These are phyloP conservation scores for Chrysomela aeneicollis DNA, from an alignment of 2,888 invertebrate genomes.

Conservation along the genomic window DNA sequence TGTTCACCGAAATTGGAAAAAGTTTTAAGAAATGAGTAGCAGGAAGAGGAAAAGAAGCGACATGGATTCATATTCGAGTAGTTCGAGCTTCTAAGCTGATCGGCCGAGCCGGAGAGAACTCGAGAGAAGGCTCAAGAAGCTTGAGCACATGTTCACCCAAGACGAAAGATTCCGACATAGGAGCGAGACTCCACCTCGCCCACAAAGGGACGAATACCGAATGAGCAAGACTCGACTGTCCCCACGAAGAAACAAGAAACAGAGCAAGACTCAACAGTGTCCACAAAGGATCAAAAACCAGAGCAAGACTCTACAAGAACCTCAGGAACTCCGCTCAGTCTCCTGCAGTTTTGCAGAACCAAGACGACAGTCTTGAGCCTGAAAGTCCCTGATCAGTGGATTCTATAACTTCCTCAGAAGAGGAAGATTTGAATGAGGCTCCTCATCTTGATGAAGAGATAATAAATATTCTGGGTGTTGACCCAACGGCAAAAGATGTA, in stretches of 20 bases:
- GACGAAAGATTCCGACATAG: neutral
- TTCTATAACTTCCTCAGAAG: too few relatives aligned
- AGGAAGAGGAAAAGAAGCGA: neutral
- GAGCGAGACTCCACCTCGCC: neutral
- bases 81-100: neutral
- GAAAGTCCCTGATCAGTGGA: too few relatives aligned
- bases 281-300: neutral
- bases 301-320: neutral
- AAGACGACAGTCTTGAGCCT: too few relatives aligned
- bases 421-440: neutral
- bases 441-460: neutral
- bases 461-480: neutral
- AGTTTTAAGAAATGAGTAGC: neutral
- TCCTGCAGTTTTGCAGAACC: neutral
- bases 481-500: neutral
- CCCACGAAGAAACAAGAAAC: too few relatives aligned
- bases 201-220: neutral
- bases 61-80: neutral
- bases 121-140: neutral
- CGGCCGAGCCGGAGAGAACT: neutral
- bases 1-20: too few relatives aligned
- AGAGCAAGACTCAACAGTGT: neutral
- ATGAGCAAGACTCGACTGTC: too few relatives aligned
- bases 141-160: neutral
- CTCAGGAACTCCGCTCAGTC: neutral